Evolutionary conservation across 2,797 vertebrate species (phyloP).

Genomic region (Hippoglossus hippoglossus): DNA sequence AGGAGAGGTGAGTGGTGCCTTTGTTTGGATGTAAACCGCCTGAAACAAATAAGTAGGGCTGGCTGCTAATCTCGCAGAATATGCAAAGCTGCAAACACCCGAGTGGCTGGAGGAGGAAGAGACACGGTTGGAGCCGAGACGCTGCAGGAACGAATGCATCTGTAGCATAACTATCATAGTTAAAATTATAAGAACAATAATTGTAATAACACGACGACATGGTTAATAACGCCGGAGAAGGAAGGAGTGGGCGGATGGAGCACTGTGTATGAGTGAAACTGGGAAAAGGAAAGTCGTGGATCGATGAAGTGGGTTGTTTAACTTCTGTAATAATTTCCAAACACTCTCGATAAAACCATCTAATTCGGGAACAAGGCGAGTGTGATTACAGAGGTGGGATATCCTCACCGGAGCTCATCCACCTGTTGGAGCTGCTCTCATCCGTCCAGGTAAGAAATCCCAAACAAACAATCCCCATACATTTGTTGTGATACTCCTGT

Average conservation of each 20-base stretch:
- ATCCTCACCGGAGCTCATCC: neutral
- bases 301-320: conserved; percentile 9
- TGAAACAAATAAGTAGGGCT: conserved; percentile 58
- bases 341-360: too few relatives aligned
- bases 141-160: too few relatives aligned
- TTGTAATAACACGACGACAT: neutral
- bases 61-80: conserved; percentile 71
- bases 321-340: too few relatives aligned
- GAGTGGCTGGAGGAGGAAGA: conserved; percentile 9
- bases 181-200: too few relatives aligned
- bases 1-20: conserved; percentile 59
- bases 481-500: too few relatives aligned
- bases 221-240: conserved; percentile 15
- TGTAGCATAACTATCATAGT: too few relatives aligned
- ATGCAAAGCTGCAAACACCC: conserved; percentile 71
- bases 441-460: conserved; percentile 46
- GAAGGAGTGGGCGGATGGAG: conserved; percentile 39
- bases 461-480: too few relatives aligned
- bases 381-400: neutral
- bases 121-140: neutral
- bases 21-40: conserved; percentile 69
- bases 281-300: neutral
- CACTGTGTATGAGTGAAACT: conserved; percentile 3
- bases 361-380: too few relatives aligned
- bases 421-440: conserved; percentile 44